These are phyloP conservation scores for Agapostemon virescens DNA, from an alignment of 2,888 invertebrate species.

Conservation along the genomic window DNA sequence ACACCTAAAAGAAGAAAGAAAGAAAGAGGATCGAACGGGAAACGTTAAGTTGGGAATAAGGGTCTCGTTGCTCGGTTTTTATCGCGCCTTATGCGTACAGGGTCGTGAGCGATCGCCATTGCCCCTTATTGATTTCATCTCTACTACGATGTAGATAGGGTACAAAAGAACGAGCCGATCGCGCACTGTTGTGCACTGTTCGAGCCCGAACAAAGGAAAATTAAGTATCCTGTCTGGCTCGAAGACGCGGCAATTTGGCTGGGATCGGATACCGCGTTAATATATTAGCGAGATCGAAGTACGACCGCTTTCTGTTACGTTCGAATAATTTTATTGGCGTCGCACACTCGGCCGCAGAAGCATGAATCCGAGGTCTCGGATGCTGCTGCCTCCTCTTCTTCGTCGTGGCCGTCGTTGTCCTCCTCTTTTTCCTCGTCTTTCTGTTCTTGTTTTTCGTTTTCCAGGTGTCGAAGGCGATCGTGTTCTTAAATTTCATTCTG, in stretches of 20 bases:
- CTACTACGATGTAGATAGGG: constrained; percentile 38
- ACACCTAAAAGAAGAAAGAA: constrained; percentile 22
- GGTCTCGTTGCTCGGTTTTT: constrained; percentile 42
- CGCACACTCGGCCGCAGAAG: constrained; percentile 11
- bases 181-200: constrained; percentile 43
- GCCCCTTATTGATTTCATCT: constrained; percentile 60
- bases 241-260: constrained; percentile 70
- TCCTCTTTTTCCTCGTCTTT: not conserved
- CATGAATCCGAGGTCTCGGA: constrained; percentile 30
- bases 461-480: constrained; percentile 74
- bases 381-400: not conserved
- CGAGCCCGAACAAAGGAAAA: constrained; percentile 67
- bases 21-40: not conserved
- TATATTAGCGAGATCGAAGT: constrained; percentile 69
- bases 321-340: constrained; percentile 35
- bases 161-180: constrained; percentile 45
- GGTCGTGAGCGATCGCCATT: constrained; percentile 57
- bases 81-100: constrained; percentile 29
- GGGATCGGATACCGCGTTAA: constrained; percentile 73
- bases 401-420: not conserved
- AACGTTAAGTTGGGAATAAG: constrained; percentile 32
- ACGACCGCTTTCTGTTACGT: constrained; percentile 32
- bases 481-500: constrained; percentile 71
- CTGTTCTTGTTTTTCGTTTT: not conserved
- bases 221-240: constrained; percentile 64